A percentile compares a stretch with the other conserved stretches of the same genome.
These are phyloP conservation scores for Camelus bactrianus DNA, from an alignment of 2,113 vertebrate species.

Conservation along the genomic window DNA sequence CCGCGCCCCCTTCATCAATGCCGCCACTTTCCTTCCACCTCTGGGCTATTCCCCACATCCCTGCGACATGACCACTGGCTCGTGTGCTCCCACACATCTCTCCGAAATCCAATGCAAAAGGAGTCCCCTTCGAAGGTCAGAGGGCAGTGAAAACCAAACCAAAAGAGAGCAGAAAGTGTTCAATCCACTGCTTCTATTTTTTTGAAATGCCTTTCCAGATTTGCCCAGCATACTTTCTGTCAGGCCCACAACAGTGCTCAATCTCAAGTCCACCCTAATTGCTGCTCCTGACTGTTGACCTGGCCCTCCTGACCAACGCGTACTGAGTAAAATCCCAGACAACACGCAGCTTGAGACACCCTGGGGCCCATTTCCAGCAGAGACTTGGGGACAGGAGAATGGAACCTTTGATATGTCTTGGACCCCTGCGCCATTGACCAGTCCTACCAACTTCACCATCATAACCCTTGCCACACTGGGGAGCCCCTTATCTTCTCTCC, in stretches of 20 bases:
- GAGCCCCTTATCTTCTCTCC: background rate
- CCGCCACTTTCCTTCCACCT: background rate
- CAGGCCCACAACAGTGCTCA: background rate
- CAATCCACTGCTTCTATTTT: background rate
- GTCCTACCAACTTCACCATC: background rate
- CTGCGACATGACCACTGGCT: fast-evolving
- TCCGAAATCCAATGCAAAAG: background rate
- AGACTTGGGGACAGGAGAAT: background rate
- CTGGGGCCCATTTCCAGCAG: background rate
- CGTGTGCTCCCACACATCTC: background rate
- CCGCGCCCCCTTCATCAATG: background rate
- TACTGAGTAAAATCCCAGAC: background rate
- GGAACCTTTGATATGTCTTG: background rate
- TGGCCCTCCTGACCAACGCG: background rate
- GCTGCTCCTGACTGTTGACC: background rate
- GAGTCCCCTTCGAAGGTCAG: background rate
- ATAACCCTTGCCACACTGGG: background rate
- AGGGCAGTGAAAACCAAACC: background rate
- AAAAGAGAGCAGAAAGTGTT: background rate
- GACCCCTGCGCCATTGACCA: fast-evolving
- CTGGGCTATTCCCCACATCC: background rate
- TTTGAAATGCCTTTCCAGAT: background rate
- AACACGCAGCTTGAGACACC: background rate
- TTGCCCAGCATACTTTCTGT: background rate
- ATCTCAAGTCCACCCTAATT: background rate